Conservation (phyloP, 2,113 vertebrate genomes). For the Ranitomeya imitator region DNA sequence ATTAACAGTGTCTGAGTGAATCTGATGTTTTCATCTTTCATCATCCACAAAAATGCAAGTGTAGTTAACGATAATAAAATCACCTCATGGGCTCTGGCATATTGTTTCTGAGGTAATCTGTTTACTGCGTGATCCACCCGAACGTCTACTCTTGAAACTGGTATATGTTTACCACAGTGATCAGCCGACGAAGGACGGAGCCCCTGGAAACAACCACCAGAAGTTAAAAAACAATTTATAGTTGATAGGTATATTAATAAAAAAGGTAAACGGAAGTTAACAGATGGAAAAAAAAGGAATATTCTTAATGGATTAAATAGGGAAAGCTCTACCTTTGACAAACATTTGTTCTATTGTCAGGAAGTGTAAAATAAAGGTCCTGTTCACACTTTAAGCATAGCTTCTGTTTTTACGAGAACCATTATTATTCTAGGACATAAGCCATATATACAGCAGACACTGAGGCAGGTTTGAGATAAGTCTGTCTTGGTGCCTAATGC, state of each 20-base stretch:
- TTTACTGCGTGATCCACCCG: conserved; percentile 51
- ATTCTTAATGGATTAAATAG: no score
- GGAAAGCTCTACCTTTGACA: no score
- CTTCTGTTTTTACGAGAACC: no score
- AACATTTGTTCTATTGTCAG: no score
- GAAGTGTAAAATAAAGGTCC: no score
- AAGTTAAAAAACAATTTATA: not conserved
- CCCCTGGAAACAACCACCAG: conserved; percentile 70
- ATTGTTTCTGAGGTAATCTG: conserved; percentile 54
- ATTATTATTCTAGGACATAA: no score
- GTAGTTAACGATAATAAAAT: not conserved
- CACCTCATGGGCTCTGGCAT: conserved; percentile 62
- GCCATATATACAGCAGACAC: no score
- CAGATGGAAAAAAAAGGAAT: no score
- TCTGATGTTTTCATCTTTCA: not conserved
- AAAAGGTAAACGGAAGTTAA: not conserved
- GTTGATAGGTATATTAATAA: not conserved
- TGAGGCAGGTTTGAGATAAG: no score
- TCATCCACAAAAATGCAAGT: not conserved
- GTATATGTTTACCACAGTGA: conserved; percentile 54
- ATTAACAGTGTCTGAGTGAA: not conserved
- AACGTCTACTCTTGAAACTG: conserved; percentile 56
- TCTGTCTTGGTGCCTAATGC: no score
- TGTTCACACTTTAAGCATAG: no score
- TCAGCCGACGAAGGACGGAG: conserved; percentile 85